phyloP scores from a whole-genome alignment of 1,140 invertebrate genomes.

The Macrocentrus cingulum region DNA sequence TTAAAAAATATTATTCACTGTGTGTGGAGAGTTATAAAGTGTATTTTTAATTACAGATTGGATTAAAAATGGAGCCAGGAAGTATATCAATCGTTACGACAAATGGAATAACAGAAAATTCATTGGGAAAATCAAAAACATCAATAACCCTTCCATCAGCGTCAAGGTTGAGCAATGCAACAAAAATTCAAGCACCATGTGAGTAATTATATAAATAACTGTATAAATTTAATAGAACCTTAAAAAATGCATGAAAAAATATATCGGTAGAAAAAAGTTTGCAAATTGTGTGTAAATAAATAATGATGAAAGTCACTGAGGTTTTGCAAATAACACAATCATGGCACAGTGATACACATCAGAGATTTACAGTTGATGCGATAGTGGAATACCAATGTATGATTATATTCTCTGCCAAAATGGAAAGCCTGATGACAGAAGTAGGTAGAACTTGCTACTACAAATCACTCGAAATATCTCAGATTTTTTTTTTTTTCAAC shows the following conservation, averaged over 20 bases:
- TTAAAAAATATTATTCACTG: no score
- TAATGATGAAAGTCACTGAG: background rate
- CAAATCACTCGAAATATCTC: no score
- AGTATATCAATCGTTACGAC: conserved; percentile 42
- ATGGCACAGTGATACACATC: background rate
- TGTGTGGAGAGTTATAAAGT: background rate
- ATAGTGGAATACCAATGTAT: background rate
- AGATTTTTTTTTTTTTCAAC: no score
- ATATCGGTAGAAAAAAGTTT: no score
- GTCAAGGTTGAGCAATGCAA: conserved; percentile 30
- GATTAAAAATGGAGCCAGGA: conserved; percentile 41
- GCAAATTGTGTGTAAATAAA: no score
- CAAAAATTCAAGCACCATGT: conserved; percentile 39
- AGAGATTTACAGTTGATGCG: background rate
- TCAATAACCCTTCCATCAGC: conserved; percentile 36
- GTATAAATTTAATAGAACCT: background rate
- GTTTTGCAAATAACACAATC: background rate
- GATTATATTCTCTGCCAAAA: background rate
- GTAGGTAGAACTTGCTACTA: conserved; percentile 3
- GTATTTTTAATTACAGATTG: conserved; percentile 12
- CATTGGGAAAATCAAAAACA: conserved; percentile 33
- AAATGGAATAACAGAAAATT: conserved; percentile 31
- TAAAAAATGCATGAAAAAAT: background rate
- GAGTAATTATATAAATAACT: conserved; percentile 25
- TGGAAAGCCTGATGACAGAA: background rate